Evolutionary conservation across 2,888 invertebrate species (phyloP).

Genomic region (Pollenia griseotomentosa): DNA sequence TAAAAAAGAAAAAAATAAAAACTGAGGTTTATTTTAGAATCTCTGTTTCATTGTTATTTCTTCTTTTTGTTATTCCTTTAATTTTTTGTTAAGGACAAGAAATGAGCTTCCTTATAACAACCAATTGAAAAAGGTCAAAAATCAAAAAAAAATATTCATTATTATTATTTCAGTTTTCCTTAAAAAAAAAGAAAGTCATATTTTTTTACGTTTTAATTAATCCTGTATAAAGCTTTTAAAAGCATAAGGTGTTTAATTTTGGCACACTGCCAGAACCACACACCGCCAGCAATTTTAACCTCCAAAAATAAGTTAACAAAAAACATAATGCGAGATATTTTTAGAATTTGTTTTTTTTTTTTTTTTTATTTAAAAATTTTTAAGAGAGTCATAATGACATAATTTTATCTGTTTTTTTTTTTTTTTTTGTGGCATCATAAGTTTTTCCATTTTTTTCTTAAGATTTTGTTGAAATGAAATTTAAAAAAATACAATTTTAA

Average conservation of each 20-base stretch:
- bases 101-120: not conserved
- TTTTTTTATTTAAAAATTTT: not conserved
- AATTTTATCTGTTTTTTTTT: conserved; percentile 35
- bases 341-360: not conserved
- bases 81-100: not conserved
- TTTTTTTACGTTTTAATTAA: conserved; percentile 58
- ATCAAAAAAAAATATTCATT: not conserved
- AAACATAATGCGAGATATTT: conserved; percentile 5
- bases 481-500: conserved; percentile 27
- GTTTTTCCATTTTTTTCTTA: not conserved
- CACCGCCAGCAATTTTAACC: conserved; percentile 1
- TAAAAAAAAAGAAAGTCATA: not conserved
- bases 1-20: conserved; percentile 12
- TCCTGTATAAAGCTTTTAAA: conserved; percentile 18
- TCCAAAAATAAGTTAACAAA: conserved; percentile 2
- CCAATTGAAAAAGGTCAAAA: conserved; percentile 8
- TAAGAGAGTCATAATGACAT: conserved; percentile 45
- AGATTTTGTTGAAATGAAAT: conserved; percentile 15
- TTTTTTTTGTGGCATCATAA: not conserved
- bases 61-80: not conserved
- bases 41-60: not conserved
- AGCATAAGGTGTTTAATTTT: conserved; percentile 56
- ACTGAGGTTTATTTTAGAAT: conserved; percentile 29
- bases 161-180: not conserved
- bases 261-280: conserved; percentile 40